Conservation (phyloP, 2,888 invertebrate species). For the Agapostemon virescens region DNA sequence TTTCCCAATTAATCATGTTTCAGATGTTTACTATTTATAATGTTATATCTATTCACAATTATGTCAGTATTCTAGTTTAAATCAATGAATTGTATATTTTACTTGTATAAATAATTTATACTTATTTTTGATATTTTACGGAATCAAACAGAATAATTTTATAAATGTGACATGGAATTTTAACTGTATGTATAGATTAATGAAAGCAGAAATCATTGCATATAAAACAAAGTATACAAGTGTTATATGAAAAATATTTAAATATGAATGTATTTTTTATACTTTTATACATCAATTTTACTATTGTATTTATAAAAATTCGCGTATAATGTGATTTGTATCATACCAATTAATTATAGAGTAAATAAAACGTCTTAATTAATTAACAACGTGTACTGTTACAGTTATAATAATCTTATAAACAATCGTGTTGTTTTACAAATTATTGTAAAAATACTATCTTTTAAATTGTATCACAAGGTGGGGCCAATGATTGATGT, state of each 20-base stretch:
- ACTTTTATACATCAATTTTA: conserved; percentile 27
- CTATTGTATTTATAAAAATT: conserved; percentile 31
- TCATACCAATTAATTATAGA: conserved; percentile 32
- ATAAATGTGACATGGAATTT: conserved; percentile 12
- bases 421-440: conserved; percentile 2
- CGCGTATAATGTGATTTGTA: conserved; percentile 15
- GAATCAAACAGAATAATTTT: conserved; percentile 10
- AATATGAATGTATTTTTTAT: conserved; percentile 25
- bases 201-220: conserved; percentile 11
- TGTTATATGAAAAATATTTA: conserved; percentile 30
- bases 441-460: conserved; percentile 19
- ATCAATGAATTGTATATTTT: conserved; percentile 28
- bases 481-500: conserved; percentile 89
- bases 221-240: background rate
- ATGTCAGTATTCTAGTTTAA: conserved; percentile 9
- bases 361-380: conserved; percentile 33
- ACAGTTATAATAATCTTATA: conserved; percentile 22
- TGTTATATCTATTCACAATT: conserved; percentile 24
- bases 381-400: conserved; percentile 23
- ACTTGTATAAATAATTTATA: conserved; percentile 30
- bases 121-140: background rate
- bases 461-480: conserved; percentile 74
- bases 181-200: background rate
- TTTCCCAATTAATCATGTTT: conserved; percentile 33
- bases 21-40: conserved; percentile 26